Evolutionary conservation across 2,797 vertebrate genomes (phyloP).

Genomic region (Takifugu rubripes): DNA sequence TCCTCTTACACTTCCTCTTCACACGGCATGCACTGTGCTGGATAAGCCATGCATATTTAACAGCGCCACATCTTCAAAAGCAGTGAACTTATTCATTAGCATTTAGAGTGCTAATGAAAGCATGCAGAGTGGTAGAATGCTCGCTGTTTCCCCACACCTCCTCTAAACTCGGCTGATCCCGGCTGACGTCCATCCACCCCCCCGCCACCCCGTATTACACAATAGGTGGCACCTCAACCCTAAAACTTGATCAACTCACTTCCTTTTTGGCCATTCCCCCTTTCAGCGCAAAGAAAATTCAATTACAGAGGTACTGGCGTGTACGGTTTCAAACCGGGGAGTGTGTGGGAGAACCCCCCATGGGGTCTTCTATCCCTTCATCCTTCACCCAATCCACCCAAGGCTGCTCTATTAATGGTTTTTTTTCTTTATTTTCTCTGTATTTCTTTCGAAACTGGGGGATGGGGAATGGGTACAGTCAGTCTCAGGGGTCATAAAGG

Average conservation of each 20-base stretch:
- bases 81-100: constrained; percentile 73
- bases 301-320: constrained; percentile 28
- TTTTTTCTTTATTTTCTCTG: constrained; percentile 14
- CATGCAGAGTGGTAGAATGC: constrained; percentile 52
- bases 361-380: constrained; percentile 31
- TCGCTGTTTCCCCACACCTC: constrained; percentile 52
- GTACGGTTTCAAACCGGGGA: constrained; percentile 27
- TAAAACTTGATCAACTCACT: constrained; percentile 19
- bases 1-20: constrained; percentile 29
- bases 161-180: constrained; percentile 26
- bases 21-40: constrained; percentile 37
- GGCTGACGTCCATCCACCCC: constrained; percentile 3
- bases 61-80: constrained; percentile 74
- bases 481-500: constrained; percentile 49
- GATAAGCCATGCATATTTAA: constrained; percentile 73
- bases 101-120: constrained; percentile 79
- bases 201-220: constrained; percentile 11
- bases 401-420: constrained; percentile 34
- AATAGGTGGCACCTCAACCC: constrained; percentile 15
- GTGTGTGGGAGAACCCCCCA: constrained; percentile 41
- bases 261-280: constrained; percentile 3
- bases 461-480: constrained; percentile 3
- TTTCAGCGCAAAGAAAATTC: constrained; percentile 36
- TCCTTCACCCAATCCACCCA: constrained; percentile 27
- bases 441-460: background rate